Evolutionary conservation across 1,140 invertebrate species (phyloP), one percentile per base, ranked within the genome.

Genomic region (Drosophila navojoa): DNA sequence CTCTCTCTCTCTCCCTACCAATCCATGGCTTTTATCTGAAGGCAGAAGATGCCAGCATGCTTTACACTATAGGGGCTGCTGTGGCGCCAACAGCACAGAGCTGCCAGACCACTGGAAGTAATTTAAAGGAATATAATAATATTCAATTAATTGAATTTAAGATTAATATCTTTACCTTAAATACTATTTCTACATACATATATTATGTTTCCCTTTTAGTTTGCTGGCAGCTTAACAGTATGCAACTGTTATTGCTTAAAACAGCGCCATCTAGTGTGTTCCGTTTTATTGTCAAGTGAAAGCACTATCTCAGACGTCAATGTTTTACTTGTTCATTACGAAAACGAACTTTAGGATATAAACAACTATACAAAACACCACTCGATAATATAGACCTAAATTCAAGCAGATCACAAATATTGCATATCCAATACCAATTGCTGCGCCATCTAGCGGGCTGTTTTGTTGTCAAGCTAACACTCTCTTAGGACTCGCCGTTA

Each of bases 241-340:
- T 54, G 49, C 50, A 44, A 22, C 22, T 54, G 9, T 53, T 44
- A 5, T 10, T 11, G 10, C 9, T 10, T 3, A n/a, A 2, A n/a
- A 10, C 7, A 1, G 19, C 49, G 49, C 49, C 49, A 63, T 63
- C 61, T 63, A 54, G 61, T 54, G 61, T 10, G 54, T n/a, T n/a
- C 32, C 5, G 13, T 63, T 57, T 13, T 13, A 0, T 11, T 15
- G 38, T 10, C 15, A 10, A 19, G 15, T 10, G 29, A 11, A 38
- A 38, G 16, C 15, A 53, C n/a, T 9, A 7, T 9, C 32, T 5
- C 15, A 27, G 25, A n/a, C 22, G 32, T 6, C 2, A 13, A 9
- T 9, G 10, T 16, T 44, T 16, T 35, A 38, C 47, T 67, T 25
- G 9, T 47, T 16, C 47, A 38, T 60, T 60, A 15, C 15, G 42